phyloP scores from a whole-genome alignment of 2,797 vertebrate species.

The Hydrolagus colliei region DNA sequence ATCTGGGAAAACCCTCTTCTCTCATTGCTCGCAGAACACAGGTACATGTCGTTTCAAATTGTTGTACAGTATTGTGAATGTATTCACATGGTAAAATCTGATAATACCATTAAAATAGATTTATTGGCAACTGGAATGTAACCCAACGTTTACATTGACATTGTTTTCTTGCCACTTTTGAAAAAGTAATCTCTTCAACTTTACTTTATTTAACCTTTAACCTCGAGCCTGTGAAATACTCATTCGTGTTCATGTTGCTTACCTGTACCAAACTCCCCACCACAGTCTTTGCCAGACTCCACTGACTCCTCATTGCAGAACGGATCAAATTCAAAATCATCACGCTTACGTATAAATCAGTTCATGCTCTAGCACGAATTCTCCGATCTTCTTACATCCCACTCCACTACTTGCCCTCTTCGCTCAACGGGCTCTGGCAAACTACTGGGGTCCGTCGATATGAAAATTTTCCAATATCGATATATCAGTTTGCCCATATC shows the following conservation, averaged over 20 bases:
- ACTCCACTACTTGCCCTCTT: no score
- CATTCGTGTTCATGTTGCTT: no score
- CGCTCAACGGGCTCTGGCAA: no score
- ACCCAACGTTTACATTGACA: no score
- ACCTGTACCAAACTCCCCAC: no score
- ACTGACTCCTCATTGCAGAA: not conserved
- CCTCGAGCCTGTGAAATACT: not conserved
- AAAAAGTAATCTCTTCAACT: not conserved
- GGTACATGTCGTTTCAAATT: not conserved
- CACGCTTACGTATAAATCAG: no score
- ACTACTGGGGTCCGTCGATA: no score
- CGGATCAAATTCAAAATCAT: not conserved
- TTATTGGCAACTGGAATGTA: not conserved
- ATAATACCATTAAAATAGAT: not conserved
- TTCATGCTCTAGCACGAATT: no score
- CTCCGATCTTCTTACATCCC: no score
- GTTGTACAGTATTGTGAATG: not conserved
- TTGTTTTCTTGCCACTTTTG: not conserved
- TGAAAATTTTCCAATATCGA: no score
- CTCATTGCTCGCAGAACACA: conserved; percentile 37
- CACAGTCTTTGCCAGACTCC: no score
- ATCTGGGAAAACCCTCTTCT: conserved; percentile 4
- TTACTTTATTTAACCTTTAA: not conserved
- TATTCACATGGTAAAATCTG: not conserved
- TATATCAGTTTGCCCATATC: no score